Evolutionary conservation across 2,113 vertebrate genomes (phyloP), one percentile per base, ranked within the genome.

Genomic region (Rousettus leschenaultii): DNA sequence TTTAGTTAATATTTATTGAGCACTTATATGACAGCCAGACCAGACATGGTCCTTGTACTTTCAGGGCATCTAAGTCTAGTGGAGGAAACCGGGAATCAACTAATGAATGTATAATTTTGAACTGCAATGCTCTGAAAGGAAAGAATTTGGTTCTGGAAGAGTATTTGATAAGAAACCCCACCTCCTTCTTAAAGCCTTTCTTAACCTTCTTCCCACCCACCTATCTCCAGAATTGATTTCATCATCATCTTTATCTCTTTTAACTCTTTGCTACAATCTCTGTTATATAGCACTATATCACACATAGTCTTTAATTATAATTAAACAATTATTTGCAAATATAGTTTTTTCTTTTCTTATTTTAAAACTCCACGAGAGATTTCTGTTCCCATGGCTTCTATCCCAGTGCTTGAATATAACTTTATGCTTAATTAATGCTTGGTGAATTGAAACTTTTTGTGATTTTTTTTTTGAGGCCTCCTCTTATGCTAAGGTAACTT

Each of bases 401-500:
- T 8, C 40, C 53, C 66, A 94, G 0, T 95, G 65, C 63, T 85
- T 95, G 57, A 96, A 80, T 94, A 92, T 92, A 92, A 85, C 63
- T 66, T 97, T 94, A 82, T 95, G n/a, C 65, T 94, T 92, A 86
- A 91, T 95, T 93, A 94, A 77, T 92, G 63, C 80, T 86, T 92
- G 65, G n/a, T 88, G 85, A 94, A 94, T 77, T 96, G 38, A 97
- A 73, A 97, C 96, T 98, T 97, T 95, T 98, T 98, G 97, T 98
- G 97, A 51, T 86, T 45, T 92, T 80, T 89, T 94, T 91, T 59
- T 43, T 40, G 95, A 93, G 96, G 93, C 96, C 93, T 97, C 97
- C 16, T 88, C 89, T 98, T 97, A 71, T 97, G 97, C 97, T 97
- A 98, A 96, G 98, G 95, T 98, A 98, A 98, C 97, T 97, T 93